Conservation (phyloP, 2,113 vertebrate genomes). For the Myotis lucifugus region DNA sequence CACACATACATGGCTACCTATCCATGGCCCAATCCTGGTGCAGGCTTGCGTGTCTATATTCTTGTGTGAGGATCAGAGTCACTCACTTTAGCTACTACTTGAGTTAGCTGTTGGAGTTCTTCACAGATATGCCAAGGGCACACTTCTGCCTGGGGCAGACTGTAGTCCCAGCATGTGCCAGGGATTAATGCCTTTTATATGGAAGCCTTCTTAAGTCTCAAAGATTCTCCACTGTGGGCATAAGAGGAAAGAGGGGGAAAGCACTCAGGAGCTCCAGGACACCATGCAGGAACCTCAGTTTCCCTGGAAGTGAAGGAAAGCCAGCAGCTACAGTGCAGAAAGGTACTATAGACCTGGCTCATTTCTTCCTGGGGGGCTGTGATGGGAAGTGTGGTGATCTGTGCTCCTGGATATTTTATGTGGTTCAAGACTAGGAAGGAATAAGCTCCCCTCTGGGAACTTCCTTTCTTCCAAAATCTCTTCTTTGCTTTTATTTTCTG, state of each 20-base stretch:
- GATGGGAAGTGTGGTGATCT: neutral
- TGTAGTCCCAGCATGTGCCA: too few species aligned
- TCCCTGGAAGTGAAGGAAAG: neutral
- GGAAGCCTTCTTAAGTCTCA: neutral
- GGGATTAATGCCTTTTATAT: neutral
- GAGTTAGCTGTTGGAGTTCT: neutral
- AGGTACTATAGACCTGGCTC: rapidly evolving
- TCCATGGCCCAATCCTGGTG: neutral
- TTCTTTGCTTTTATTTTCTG: neutral
- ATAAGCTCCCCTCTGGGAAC: neutral
- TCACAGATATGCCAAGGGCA: neutral
- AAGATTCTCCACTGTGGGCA: neutral
- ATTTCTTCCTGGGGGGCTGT: too few species aligned
- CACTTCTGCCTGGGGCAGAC: neutral
- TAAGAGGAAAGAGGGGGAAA: neutral
- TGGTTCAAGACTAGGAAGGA: neutral
- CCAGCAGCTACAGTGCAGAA: neutral
- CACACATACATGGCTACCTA: neutral
- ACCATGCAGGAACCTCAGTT: rapidly evolving
- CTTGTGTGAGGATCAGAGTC: too few species aligned
- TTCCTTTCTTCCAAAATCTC: neutral
- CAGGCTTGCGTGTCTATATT: too few species aligned
- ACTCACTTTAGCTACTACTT: too few species aligned
- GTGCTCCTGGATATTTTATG: neutral
- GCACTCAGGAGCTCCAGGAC: neutral